Conservation (phyloP, 2,113 vertebrate genomes). For the Microcebus griseorufus region DNA sequence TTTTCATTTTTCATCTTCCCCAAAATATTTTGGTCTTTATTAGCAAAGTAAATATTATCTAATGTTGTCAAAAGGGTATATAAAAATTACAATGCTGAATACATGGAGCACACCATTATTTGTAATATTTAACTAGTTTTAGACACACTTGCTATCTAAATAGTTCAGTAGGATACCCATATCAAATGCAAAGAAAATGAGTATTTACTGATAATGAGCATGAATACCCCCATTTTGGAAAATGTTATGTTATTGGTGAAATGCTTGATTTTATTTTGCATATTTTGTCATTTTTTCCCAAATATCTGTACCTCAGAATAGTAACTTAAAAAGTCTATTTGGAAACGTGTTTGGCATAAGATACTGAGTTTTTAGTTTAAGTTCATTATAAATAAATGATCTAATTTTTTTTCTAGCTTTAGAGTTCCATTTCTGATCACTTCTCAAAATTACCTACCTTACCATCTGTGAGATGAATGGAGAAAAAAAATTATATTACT, state of each 20-base stretch:
- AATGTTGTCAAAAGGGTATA: neutral
- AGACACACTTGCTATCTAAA: neutral
- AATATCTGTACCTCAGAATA: no score
- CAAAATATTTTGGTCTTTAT: neutral
- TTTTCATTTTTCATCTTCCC: neutral
- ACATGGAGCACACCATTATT: neutral
- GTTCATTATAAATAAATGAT: conserved; percentile 62
- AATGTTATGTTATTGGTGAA: conserved; percentile 27
- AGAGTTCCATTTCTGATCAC: conserved; percentile 60
- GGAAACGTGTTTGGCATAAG: conserved; percentile 37
- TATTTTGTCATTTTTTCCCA: conserved; percentile 3
- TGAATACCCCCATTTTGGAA: conserved; percentile 13
- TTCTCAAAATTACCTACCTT: conserved; percentile 50
- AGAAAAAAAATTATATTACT: conserved; percentile 26
- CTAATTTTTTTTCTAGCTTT: conserved; percentile 7
- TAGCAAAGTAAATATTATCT: conserved; percentile 1
- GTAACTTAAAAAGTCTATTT: conserved; percentile 45
- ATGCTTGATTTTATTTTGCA: conserved; percentile 30
- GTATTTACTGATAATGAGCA: conserved; percentile 9
- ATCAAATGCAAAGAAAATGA: neutral
- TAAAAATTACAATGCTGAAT: neutral
- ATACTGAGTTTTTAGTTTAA: conserved; percentile 51
- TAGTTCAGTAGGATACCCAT: neutral
- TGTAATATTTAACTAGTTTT: conserved; percentile 19
- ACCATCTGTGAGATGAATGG: conserved; percentile 55